Percentiles rank a stretch among this genome's conserved stretches.
These are phyloP conservation scores for Cybosia mesomella DNA, from an alignment of 2,888 invertebrate genomes.

Conservation along the genomic window DNA sequence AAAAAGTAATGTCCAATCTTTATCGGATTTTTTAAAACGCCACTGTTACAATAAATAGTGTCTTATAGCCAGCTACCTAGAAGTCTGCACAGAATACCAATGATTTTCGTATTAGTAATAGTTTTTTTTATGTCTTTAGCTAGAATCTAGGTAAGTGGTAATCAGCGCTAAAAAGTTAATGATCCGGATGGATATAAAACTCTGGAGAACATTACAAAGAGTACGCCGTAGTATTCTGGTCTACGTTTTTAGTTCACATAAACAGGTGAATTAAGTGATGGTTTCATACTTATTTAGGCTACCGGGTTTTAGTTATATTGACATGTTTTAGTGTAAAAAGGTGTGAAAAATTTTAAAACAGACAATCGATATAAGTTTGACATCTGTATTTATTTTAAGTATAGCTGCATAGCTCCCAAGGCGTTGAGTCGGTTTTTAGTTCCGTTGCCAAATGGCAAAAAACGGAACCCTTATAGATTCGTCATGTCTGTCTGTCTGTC, in stretches of 20 bases:
- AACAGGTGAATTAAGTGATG: constrained; percentile 1
- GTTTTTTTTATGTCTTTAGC: neutral
- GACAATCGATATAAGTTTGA: neutral
- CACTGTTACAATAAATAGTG: neutral
- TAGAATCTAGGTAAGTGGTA: constrained; percentile 16
- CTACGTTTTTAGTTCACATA: constrained; percentile 16
- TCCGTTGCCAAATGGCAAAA: too few relatives aligned
- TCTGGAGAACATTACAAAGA: neutral
- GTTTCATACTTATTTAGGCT: constrained; percentile 9
- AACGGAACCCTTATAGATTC: too few relatives aligned
- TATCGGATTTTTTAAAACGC: too few relatives aligned
- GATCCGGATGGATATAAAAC: constrained; percentile 16
- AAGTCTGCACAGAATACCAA: neutral
- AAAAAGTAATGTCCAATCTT: neutral
- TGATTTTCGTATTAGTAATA: neutral
- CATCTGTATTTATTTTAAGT: neutral
- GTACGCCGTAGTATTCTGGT: neutral
- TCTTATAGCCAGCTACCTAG: constrained; percentile 2
- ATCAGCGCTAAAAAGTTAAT: constrained; percentile 15
- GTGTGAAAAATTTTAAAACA: neutral
- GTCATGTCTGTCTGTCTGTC: too few relatives aligned
- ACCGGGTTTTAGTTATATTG: constrained; percentile 8
- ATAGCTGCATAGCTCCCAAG: neutral
- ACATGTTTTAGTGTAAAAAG: neutral
- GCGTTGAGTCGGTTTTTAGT: too few relatives aligned